Percentiles rank a stretch among this genome's conserved stretches.
phyloP scores from a whole-genome alignment of 2,888 invertebrate species.

The Sycophila texana region DNA sequence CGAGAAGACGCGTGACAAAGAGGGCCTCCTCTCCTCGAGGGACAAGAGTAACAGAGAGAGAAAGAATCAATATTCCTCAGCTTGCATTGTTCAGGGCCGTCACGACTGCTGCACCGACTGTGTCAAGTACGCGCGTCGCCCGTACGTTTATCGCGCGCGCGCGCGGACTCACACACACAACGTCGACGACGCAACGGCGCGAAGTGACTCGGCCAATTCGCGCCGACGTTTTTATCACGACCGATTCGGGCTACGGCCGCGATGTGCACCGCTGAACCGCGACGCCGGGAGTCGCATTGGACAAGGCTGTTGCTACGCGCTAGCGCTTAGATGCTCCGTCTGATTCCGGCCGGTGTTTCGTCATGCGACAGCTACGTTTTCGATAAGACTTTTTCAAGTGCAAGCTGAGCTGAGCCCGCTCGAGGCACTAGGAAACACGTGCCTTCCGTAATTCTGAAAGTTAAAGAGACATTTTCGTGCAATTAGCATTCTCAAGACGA shows the following conservation, averaged over 20 bases:
- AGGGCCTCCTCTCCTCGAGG: background rate
- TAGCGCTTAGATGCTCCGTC: too few species aligned
- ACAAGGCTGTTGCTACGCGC: too few species aligned
- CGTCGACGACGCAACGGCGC: background rate
- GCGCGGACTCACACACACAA: background rate
- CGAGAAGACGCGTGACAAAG: background rate
- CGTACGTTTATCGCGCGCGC: slow-evolving; percentile 3
- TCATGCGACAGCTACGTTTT: too few species aligned
- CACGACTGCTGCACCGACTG: slow-evolving; percentile 41
- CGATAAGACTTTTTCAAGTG: too few species aligned
- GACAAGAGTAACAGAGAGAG: slow-evolving; percentile 19
- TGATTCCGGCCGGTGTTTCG: too few species aligned
- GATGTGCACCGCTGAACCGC: background rate
- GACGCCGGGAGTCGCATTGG: too few species aligned
- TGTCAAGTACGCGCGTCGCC: slow-evolving; percentile 53
- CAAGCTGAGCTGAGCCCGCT: too few species aligned
- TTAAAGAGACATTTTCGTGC: too few species aligned
- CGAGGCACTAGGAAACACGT: too few species aligned
- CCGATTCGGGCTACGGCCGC: background rate
- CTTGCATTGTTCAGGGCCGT: slow-evolving; percentile 46
- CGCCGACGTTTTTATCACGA: slow-evolving; percentile 31
- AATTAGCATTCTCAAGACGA: too few species aligned
- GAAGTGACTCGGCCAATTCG: slow-evolving; percentile 40
- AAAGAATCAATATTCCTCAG: slow-evolving; percentile 43
- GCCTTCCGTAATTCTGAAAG: too few species aligned